Conservation (phyloP, 2,113 vertebrate species). For the Strigops habroptila region DNA sequence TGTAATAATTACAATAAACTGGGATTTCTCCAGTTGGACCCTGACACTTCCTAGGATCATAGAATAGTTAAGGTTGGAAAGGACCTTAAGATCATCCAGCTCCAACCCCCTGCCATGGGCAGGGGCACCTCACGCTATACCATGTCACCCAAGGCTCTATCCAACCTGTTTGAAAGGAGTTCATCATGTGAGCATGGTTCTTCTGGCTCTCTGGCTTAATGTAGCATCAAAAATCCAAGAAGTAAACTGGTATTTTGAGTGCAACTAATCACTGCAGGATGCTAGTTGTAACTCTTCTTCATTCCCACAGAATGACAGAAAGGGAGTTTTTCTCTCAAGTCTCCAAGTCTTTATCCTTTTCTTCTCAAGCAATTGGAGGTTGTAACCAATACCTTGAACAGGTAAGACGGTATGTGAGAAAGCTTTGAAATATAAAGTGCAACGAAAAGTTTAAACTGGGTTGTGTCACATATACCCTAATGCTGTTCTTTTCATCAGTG, state of each 20-base stretch:
- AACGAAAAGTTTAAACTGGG: neutral
- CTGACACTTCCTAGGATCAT: too few relatives aligned
- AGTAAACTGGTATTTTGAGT: neutral
- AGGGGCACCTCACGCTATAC: too few relatives aligned
- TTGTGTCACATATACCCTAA: neutral
- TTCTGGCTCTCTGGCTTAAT: neutral
- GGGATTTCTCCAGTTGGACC: too few relatives aligned
- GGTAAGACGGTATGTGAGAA: slow-evolving; percentile 71
- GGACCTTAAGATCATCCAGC: too few relatives aligned
- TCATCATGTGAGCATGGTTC: fast-evolving
- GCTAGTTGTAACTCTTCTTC: neutral
- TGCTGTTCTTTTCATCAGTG: neutral
- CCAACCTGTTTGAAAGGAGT: neutral
- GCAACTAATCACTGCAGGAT: neutral
- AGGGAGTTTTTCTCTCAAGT: slow-evolving; percentile 95
- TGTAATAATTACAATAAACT: too few relatives aligned
- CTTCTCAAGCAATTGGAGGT: slow-evolving; percentile 87
- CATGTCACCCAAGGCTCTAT: too few relatives aligned
- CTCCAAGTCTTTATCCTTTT: slow-evolving; percentile 91
- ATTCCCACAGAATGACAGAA: slow-evolving; percentile 88
- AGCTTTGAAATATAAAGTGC: neutral
- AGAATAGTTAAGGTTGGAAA: too few relatives aligned
- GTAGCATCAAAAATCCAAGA: neutral
- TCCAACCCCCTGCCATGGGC: too few relatives aligned
- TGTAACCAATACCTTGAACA: slow-evolving; percentile 82